Evolutionary conservation across 2,888 invertebrate species (phyloP), one percentile per base, ranked within the genome.

Genomic region (Chrysina gloriosa): DNA sequence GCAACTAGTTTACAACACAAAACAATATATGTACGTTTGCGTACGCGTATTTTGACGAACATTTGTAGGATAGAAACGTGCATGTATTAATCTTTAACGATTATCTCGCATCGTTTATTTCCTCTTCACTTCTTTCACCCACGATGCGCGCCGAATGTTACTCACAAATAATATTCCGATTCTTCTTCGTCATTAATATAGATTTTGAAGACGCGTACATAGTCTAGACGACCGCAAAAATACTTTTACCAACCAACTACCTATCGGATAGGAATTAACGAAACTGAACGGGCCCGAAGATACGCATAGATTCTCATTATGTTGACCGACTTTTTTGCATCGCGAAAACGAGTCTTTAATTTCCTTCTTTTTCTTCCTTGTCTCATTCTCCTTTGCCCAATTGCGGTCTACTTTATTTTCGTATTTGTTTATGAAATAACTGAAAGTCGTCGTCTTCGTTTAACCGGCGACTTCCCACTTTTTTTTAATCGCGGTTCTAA

Each of bases 1-100:
- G 71, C 71, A 70, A 69, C 68, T 69, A 69, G 65, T 69, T 69
- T 65, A 56, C 27, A 65, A 64, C 68, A 54, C 48, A 61, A 58
- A 61, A 58, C 39, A 58, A 39, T 42, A 58, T 39, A 9, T 25
- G 21, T 58, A 21, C 39, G 25, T 25, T 25, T 58, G 39, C 27
- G 27, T 42, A 39, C 5, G 23, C 27, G 19, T n/a, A n/a, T n/a
- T n/a, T n/a, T n/a, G n/a, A n/a, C n/a, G n/a, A n/a, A n/a, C n/a
- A n/a, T n/a, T n/a, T n/a, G n/a, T n/a, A n/a, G n/a, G n/a, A n/a
- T n/a, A n/a, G 39, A 58, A 58, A 58, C 39, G 42, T 39, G 58
- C 58, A 58, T 58, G 39, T 58, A n/a, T n/a, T n/a, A n/a, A n/a
- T 58, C 25, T 58, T 58, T 58, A 39, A 52, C 29, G 11, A 23